These are phyloP conservation scores for Eubasilissa regina DNA, from an alignment of 1,140 invertebrate species.

Conservation along the genomic window DNA sequence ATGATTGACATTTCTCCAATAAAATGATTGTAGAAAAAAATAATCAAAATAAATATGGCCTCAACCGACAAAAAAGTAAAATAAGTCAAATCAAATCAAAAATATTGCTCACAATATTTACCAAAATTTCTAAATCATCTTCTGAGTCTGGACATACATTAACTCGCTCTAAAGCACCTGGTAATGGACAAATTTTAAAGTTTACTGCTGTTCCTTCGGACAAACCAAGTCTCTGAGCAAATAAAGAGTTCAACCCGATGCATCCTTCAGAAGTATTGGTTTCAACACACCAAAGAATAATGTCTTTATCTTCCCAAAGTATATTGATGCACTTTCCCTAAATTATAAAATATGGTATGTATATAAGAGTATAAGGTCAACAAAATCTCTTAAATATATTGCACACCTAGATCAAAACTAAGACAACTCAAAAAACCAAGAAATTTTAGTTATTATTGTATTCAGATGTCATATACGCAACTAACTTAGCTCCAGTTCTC, in stretches of 20 bases:
- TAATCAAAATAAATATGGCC: too few species aligned
- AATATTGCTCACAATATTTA: conserved; percentile 44
- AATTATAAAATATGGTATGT: conserved; percentile 52
- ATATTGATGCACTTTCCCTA: conserved; percentile 67
- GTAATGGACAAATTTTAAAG: conserved; percentile 64
- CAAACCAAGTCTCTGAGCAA: conserved; percentile 64
- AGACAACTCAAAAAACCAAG: too few species aligned
- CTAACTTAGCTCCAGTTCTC: too few species aligned
- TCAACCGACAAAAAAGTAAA: too few species aligned
- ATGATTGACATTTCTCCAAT: too few species aligned
- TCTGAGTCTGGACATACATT: conserved; percentile 68
- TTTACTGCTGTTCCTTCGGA: conserved; percentile 66
- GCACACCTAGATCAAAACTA: too few species aligned
- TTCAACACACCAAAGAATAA: conserved; percentile 67
- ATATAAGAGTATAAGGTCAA: background rate
- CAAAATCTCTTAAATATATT: too few species aligned
- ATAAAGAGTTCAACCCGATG: conserved; percentile 66
- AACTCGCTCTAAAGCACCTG: conserved; percentile 65
- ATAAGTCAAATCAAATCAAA: too few species aligned
- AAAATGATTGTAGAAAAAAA: too few species aligned
- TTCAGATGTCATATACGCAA: too few species aligned
- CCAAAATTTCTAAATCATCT: conserved; percentile 71
- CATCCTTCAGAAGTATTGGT: conserved; percentile 65
- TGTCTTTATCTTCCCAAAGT: conserved; percentile 63
- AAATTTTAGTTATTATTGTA: too few species aligned